Evolutionary conservation across 1,140 invertebrate genomes (phyloP).

Genomic region (Trichonephila clavipes): DNA sequence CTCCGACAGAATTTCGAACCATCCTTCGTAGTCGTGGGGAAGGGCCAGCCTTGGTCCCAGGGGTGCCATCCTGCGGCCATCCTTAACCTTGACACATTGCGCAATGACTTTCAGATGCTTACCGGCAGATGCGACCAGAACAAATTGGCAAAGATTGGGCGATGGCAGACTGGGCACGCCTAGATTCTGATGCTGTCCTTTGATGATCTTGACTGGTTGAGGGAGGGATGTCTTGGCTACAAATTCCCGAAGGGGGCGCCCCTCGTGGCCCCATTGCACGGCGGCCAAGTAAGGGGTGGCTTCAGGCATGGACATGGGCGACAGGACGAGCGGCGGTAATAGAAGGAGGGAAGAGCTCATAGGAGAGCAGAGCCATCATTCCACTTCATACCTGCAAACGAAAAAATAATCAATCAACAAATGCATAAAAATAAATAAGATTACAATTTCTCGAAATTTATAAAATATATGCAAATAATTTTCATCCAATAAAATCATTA

Average conservation of each 20-base stretch:
- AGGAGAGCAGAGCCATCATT: not conserved
- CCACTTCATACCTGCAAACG: not conserved
- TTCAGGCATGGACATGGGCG: constrained; percentile 67
- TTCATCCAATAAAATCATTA: no score
- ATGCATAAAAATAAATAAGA: not conserved
- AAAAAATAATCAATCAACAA: not conserved
- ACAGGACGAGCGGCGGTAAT: not conserved
- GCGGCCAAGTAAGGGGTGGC: constrained; percentile 77
- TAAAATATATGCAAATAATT: not conserved
- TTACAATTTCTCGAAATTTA: not conserved
- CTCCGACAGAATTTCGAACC: constrained; percentile 96
- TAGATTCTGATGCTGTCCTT: constrained; percentile 93
- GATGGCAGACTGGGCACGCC: constrained; percentile 92
- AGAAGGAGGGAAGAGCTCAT: not conserved
- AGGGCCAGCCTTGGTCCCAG: constrained; percentile 92
- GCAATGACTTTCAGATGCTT: constrained; percentile 90
- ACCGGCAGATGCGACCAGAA: constrained; percentile 90
- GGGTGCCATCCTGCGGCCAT: constrained; percentile 86
- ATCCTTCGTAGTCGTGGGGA: constrained; percentile 93
- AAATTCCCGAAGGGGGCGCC: constrained; percentile 90
- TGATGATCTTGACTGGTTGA: constrained; percentile 92
- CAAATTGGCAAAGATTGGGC: constrained; percentile 90
- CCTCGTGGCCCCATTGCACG: constrained; percentile 89
- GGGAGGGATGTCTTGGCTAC: constrained; percentile 89
- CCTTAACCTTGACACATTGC: constrained; percentile 95